A percentile compares a stretch with the other conserved stretches of the same genome.
These are phyloP conservation scores for Pomacea maculata DNA, from an alignment of 1,140 invertebrate species.

Conservation along the genomic window DNA sequence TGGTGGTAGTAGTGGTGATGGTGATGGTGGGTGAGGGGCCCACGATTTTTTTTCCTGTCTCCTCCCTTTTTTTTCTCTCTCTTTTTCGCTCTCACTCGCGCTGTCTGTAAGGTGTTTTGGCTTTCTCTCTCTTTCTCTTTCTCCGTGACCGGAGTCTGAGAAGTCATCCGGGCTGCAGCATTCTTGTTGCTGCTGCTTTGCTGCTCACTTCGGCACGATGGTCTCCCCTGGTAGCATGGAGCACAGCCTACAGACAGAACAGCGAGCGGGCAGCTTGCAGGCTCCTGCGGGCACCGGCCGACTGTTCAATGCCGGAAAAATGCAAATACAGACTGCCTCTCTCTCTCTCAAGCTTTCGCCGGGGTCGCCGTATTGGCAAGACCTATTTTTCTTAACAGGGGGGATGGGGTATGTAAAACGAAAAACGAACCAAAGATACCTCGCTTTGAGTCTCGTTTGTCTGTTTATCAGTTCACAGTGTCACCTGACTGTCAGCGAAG, in stretches of 20 bases:
- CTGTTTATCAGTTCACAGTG: neutral
- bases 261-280: neutral
- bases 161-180: neutral
- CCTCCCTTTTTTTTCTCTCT: conserved; percentile 58
- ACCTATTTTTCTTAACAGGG: conserved; percentile 16
- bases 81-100: conserved; percentile 25
- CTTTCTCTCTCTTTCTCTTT: conserved; percentile 10
- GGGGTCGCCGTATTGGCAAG: neutral
- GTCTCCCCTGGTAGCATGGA: conserved; percentile 1
- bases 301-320: conserved; percentile 10
- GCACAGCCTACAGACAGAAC: neutral
- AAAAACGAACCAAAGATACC: neutral
- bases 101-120: neutral
- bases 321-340: conserved; percentile 15
- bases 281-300: neutral
- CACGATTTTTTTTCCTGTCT: conserved; percentile 35
- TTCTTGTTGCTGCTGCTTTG: neutral
- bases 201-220: neutral
- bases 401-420: neutral
- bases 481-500: neutral
- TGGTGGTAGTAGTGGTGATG: conserved; percentile 42
- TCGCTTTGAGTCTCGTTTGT: neutral
- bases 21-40: conserved; percentile 48
- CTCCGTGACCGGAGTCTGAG: neutral
- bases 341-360: conserved; percentile 4